Evolutionary conservation across 2,113 vertebrate genomes (phyloP).

Genomic region (Castor canadensis): DNA sequence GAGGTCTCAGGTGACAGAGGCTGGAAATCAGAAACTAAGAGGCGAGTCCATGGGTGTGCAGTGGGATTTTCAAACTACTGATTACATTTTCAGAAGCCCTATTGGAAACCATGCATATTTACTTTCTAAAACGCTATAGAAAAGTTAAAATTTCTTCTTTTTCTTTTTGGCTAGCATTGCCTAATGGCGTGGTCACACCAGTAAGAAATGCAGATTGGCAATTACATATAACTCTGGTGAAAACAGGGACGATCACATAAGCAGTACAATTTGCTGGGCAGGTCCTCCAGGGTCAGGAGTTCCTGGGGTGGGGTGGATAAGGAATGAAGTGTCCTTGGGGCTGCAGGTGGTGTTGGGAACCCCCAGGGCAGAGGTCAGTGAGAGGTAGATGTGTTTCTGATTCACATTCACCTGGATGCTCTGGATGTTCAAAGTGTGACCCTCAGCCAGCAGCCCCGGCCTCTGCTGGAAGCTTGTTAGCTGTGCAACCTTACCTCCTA

Average conservation of each 20-base stretch:
- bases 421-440: not conserved
- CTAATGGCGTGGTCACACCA: not conserved
- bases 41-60: not conserved
- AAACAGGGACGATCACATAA: not conserved
- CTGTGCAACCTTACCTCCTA: not conserved
- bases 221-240: not conserved
- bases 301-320: not conserved
- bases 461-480: not conserved
- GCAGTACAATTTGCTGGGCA: not conserved
- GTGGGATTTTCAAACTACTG: not conserved
- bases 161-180: constrained; percentile 40
- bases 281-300: not conserved
- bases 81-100: not conserved
- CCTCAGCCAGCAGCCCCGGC: not conserved
- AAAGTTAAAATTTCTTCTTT: not conserved
- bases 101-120: not conserved
- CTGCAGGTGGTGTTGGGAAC: not conserved
- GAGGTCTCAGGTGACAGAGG: not conserved
- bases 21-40: not conserved
- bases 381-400: not conserved
- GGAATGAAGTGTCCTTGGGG: not conserved
- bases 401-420: not conserved
- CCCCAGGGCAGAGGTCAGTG: not conserved
- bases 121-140: not conserved
- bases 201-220: constrained; percentile 44